Evolutionary conservation across 2,888 invertebrate species (phyloP).

Genomic region (Coleophora deauratella): DNA sequence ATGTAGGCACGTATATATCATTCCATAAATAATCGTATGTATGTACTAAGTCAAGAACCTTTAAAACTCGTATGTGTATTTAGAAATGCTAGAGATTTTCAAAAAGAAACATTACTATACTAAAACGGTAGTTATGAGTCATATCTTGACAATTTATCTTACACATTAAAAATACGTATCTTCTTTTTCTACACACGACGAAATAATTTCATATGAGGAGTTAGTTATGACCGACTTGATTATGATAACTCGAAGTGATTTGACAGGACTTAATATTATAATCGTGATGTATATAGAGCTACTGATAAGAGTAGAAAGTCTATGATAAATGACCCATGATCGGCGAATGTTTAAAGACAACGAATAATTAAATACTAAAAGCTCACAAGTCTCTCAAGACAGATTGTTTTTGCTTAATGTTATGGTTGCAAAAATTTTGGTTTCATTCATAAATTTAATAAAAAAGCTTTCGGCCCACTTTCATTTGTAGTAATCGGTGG

Average conservation of each 20-base stretch:
- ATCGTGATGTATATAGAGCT: constrained; percentile 27
- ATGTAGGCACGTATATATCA: too few species aligned
- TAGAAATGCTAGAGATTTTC: too few species aligned
- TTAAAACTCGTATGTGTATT: too few species aligned
- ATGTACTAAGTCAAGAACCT: too few species aligned
- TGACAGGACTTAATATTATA: constrained; percentile 23
- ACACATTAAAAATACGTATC: constrained; percentile 21
- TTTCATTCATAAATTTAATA: constrained; percentile 50
- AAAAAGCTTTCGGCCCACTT: constrained; percentile 47
- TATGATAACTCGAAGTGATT: constrained; percentile 11
- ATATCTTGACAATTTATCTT: constrained; percentile 53
- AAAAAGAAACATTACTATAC: constrained; percentile 18
- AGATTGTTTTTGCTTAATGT: too few species aligned
- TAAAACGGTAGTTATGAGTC: constrained; percentile 38
- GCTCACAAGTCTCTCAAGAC: too few species aligned
- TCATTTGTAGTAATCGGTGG: constrained; percentile 49
- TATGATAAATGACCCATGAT: too few species aligned
- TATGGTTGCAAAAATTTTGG: background rate
- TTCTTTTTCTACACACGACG: constrained; percentile 1
- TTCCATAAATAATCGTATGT: too few species aligned
- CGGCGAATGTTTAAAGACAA: too few species aligned
- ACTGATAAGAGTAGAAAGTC: too few species aligned
- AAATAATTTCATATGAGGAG: constrained; percentile 4
- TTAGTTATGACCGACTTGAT: background rate
- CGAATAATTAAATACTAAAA: too few species aligned